Base-by-base conservation (phyloP, 2,888 invertebrate species). In the Synergus itoensis region DNA sequence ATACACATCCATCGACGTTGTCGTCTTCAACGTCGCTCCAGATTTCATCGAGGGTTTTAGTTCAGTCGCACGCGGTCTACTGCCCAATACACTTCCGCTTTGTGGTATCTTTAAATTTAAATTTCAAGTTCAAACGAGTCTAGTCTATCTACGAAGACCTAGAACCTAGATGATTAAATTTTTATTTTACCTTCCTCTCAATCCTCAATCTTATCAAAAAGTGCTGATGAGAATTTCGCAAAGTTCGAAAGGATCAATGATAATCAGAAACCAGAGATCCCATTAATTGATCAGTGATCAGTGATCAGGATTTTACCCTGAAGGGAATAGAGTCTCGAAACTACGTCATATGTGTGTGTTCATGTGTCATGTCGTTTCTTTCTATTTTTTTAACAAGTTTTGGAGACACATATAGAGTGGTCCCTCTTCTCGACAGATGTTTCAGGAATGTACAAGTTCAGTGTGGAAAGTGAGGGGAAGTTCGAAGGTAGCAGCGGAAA, bases 61-160 rank as follows among this genome's bases (percentile, higher is more conserved):
- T 69, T 87, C 87, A 87, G 89, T 90, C 84, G 88, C 81, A 84
- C 81, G 81, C 84, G 84, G 82, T 82, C 84, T 84, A 84, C 81
- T 86, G 85, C 77, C 81, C 88, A 81, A 86, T 86, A 86, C 87
- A 81, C 84, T 85, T 87, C 86, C 81, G 78, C 45, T 81, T 79
- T 48, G 3, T 12, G 41, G 12, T 45, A 12, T 3, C 12, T 45
- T 3, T 45, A 14, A 45, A 14, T 45, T 45, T 45, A 57, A 57
- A n/a, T 57, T 57, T 57, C n/a, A 57, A 57, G 57, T 18, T 57
- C 18, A 57, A 18, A 57, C 18, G 8, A 57, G 5, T 28, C 28
- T 28, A 8, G 4, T 18, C 1, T 57, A 18, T 16, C 8, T 57
- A n/a, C 8, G 8, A 18, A 18, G 2, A n/a, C 18, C 57, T 18